Conservation (phyloP, 2,888 invertebrate species). For the Galeopsomyia nigrocyanea region DNA sequence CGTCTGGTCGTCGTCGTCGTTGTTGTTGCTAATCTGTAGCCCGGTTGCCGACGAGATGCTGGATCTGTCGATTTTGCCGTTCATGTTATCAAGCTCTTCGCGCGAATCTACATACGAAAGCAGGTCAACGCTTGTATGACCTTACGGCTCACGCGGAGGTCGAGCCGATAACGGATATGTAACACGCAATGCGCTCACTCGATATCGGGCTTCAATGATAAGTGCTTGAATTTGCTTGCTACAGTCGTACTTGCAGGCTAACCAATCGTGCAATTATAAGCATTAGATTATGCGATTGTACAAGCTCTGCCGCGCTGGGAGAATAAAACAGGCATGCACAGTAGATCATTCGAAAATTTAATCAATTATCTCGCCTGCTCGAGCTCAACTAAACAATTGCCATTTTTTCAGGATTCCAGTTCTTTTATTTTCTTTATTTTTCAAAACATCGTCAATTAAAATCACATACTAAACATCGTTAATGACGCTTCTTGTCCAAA, state of each 20-base stretch:
- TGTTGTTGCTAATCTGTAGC: constrained; percentile 42
- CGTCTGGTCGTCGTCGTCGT: constrained; percentile 45
- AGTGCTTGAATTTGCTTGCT: too few species aligned
- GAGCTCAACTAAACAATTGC: too few species aligned
- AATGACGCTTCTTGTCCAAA: constrained; percentile 17
- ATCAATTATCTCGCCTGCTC: too few species aligned
- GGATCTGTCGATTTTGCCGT: constrained; percentile 52
- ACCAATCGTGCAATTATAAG: too few species aligned
- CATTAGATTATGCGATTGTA: too few species aligned
- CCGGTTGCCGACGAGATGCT: constrained; percentile 49
- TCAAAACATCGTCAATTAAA: constrained; percentile 3
- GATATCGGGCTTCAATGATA: background rate
- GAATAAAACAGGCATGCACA: too few species aligned
- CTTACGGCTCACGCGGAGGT: constrained; percentile 40
- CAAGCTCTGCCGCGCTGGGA: too few species aligned
- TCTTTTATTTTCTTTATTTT: too few species aligned
- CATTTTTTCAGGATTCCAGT: too few species aligned
- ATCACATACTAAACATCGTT: background rate
- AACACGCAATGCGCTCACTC: background rate
- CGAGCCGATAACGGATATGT: constrained; percentile 24
- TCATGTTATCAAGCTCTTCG: background rate
- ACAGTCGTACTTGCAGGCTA: too few species aligned
- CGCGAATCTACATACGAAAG: background rate
- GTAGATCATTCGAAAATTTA: too few species aligned
- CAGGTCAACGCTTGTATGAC: constrained; percentile 30